A percentile compares a stretch with the other conserved stretches of the same genome.
Evolutionary conservation across 2,888 invertebrate genomes (phyloP).

Genomic region (Microctonus hyperodae): DNA sequence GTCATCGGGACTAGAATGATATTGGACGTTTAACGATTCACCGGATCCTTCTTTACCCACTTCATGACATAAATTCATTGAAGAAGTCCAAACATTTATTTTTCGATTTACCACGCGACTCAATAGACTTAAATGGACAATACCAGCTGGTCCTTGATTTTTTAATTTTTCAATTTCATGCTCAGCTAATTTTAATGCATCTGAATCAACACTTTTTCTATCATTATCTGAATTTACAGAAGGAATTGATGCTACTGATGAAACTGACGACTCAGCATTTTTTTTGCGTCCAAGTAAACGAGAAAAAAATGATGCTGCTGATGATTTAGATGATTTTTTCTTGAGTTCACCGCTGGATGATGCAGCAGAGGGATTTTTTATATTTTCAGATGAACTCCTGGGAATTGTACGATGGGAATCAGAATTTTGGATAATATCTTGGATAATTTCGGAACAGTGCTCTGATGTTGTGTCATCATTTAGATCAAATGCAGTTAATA

Average conservation of each 20-base stretch:
- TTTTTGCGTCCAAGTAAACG: neutral
- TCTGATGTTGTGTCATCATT: neutral
- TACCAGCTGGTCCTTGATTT: slow-evolving; percentile 41
- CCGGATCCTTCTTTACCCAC: slow-evolving; percentile 30
- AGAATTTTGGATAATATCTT: slow-evolving; percentile 2
- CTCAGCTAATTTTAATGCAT: slow-evolving; percentile 23
- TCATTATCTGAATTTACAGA: slow-evolving; percentile 34
- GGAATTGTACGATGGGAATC: no score
- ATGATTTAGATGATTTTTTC: neutral
- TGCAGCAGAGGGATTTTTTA: no score
- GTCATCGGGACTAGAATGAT: slow-evolving; percentile 35
- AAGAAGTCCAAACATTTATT: slow-evolving; percentile 39
- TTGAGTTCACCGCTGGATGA: neutral
- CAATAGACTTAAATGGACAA: slow-evolving; percentile 42
- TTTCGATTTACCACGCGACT: slow-evolving; percentile 35
- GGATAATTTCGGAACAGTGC: neutral
- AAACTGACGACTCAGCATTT: neutral
- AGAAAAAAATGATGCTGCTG: neutral
- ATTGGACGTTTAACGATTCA: slow-evolving; percentile 38
- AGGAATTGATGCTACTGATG: slow-evolving; percentile 16
- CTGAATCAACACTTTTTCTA: slow-evolving; percentile 2
- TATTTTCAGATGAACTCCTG: neutral
- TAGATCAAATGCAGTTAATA: neutral
- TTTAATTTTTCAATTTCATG: slow-evolving; percentile 38
- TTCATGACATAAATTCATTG: slow-evolving; percentile 16